These are phyloP conservation scores for Drosophila elegans DNA, from an alignment of 1,140 invertebrate genomes.

Conservation along the genomic window DNA sequence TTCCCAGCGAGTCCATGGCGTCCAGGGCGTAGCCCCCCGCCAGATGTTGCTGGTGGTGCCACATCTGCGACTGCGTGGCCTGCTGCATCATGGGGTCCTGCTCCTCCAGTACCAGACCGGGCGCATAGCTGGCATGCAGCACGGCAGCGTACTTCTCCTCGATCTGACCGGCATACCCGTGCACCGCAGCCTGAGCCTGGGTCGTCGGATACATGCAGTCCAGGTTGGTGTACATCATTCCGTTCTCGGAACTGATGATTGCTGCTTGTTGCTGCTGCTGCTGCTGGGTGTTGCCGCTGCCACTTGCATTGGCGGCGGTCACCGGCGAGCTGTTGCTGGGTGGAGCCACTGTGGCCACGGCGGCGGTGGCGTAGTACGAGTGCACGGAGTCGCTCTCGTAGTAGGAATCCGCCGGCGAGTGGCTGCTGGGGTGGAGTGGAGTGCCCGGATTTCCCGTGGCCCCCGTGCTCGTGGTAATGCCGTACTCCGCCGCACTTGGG, in stretches of 20 bases:
- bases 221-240: slow-evolving; percentile 95
- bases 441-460: slow-evolving; percentile 52
- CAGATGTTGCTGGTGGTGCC: slow-evolving; percentile 82
- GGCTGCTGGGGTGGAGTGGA: slow-evolving; percentile 72
- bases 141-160: slow-evolving; percentile 80
- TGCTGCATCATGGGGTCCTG: slow-evolving; percentile 85
- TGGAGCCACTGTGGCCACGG: slow-evolving; percentile 74
- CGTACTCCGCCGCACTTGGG: slow-evolving; percentile 83
- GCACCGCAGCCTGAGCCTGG: slow-evolving; percentile 56
- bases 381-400: slow-evolving; percentile 81
- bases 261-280: slow-evolving; percentile 74
- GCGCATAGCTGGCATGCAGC: slow-evolving; percentile 75
- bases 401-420: slow-evolving; percentile 79
- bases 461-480: slow-evolving; percentile 70
- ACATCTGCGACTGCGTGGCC: slow-evolving; percentile 81
- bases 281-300: slow-evolving; percentile 58
- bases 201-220: slow-evolving; percentile 87
- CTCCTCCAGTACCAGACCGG: slow-evolving; percentile 82
- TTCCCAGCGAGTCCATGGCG: slow-evolving; percentile 66
- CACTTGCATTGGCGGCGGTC: slow-evolving; percentile 61
- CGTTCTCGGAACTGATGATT: slow-evolving; percentile 93
- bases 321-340: slow-evolving; percentile 84
- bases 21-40: slow-evolving; percentile 65
- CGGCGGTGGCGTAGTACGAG: slow-evolving; percentile 79
- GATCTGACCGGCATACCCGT: slow-evolving; percentile 55